phyloP scores from a whole-genome alignment of 2,888 invertebrate genomes.

The Lasioglossum villosulum region DNA sequence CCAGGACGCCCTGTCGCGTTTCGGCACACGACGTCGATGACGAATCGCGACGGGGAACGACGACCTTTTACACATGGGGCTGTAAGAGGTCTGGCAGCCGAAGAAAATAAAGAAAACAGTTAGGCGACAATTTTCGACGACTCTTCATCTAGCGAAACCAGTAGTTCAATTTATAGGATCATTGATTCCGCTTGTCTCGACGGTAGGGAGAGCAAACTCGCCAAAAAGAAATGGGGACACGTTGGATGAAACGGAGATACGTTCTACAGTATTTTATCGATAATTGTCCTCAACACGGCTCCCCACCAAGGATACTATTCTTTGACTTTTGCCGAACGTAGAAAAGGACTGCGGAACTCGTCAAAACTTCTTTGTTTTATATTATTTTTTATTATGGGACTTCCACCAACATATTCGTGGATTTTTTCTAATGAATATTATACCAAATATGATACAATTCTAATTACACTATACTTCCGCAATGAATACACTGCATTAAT shows the following conservation, averaged over 20 bases:
- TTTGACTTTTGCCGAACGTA: no score
- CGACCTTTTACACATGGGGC: constrained; percentile 36
- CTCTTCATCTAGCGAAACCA: constrained; percentile 56
- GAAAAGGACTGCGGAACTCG: no score
- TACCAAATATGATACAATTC: no score
- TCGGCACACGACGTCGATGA: constrained; percentile 25
- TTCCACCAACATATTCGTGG: no score
- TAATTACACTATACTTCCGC: no score
- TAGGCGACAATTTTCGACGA: constrained; percentile 45
- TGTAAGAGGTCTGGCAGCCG: background rate
- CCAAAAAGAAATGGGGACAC: background rate
- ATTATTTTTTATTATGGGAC: no score
- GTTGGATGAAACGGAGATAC: background rate
- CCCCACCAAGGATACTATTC: no score
- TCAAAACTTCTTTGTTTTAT: no score
- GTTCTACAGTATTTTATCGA: background rate
- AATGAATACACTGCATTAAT: no score
- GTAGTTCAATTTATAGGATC: constrained; percentile 62
- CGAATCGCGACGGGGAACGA: constrained; percentile 23
- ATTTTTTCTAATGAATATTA: no score
- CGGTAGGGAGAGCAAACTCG: constrained; percentile 11
- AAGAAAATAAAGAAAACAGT: background rate
- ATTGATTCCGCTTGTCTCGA: constrained; percentile 48
- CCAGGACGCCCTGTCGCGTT: constrained; percentile 25
- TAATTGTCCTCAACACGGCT: no score